A percentile compares a stretch with the other conserved stretches of the same genome.
Conservation (phyloP, 1,140 invertebrate genomes). For the Zophobas atratus region DNA sequence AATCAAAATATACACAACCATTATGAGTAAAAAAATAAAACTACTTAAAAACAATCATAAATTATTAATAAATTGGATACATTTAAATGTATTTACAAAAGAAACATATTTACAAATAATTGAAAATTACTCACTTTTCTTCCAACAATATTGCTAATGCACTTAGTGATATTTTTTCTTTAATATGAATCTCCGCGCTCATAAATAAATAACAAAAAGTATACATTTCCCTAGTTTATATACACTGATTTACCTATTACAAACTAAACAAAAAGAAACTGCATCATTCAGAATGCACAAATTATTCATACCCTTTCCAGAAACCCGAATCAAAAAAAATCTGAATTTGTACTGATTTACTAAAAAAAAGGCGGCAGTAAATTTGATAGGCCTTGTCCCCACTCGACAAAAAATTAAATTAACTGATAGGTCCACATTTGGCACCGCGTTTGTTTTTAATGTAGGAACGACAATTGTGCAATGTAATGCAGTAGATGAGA, state of each 20-base stretch:
- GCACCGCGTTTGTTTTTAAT: conserved; percentile 47
- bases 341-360: conserved; percentile 50
- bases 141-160: conserved; percentile 50
- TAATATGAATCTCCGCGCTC: conserved; percentile 35
- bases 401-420: conserved; percentile 22
- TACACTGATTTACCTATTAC: conserved; percentile 40
- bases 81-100: conserved; percentile 44
- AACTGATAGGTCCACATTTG: conserved; percentile 48
- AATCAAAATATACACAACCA: conserved; percentile 43
- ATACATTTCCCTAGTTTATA: conserved; percentile 51
- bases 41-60: conserved; percentile 42
- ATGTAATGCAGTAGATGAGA: conserved; percentile 54
- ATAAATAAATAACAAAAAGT: conserved; percentile 46
- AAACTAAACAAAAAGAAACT: conserved; percentile 47
- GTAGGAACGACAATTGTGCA: conserved; percentile 55
- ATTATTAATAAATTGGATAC: conserved; percentile 30
- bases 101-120: conserved; percentile 26
- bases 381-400: conserved; percentile 38
- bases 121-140: conserved; percentile 35
- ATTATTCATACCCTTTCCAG: conserved; percentile 32
- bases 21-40: conserved; percentile 47
- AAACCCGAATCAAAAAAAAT: conserved; percentile 29
- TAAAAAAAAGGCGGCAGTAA: conserved; percentile 51
- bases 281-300: conserved; percentile 45
- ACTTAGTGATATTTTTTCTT: conserved; percentile 46